Conservation (phyloP, 92 coral and sea anemone species). For the Nematostella vectensis region DNA sequence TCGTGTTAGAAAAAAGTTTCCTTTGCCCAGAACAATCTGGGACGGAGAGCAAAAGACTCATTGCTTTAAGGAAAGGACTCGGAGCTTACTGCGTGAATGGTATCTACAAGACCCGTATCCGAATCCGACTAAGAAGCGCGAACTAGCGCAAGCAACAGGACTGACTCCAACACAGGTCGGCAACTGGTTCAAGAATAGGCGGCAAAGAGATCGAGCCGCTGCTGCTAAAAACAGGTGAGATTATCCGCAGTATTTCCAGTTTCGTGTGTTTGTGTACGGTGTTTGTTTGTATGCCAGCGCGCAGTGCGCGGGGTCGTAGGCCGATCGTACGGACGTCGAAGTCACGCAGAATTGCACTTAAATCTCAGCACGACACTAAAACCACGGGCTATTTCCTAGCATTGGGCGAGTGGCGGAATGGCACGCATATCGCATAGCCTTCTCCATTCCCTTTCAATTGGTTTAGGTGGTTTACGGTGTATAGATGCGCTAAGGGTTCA, state of each 20-base stretch:
- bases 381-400: too few species aligned
- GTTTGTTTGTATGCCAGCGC: neutral
- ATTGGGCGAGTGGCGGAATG: too few species aligned
- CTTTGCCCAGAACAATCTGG: slow-evolving; percentile 98
- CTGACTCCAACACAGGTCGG: slow-evolving; percentile 99
- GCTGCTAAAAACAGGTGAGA: slow-evolving; percentile 99
- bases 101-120: slow-evolving; percentile 99
- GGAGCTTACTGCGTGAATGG: slow-evolving; percentile 92
- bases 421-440: slow-evolving; percentile 43
- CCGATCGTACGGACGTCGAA: too few species aligned
- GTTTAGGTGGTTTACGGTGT: slow-evolving; percentile 49
- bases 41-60: slow-evolving; percentile 99
- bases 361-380: too few species aligned
- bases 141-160: slow-evolving; percentile 97
- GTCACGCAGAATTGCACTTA: too few species aligned
- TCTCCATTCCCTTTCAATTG: slow-evolving; percentile 52
- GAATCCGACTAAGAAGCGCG: slow-evolving; percentile 96
- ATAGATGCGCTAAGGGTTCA: slow-evolving; percentile 64
- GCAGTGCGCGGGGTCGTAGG: neutral
- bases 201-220: slow-evolving; percentile 98
- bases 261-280: neutral
- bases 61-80: slow-evolving; percentile 95
- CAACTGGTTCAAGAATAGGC: slow-evolving; percentile 97
- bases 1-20: slow-evolving; percentile 98
- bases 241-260: too few species aligned